Evolutionary conservation across 2,113 vertebrate genomes (phyloP), one percentile per base, ranked within the genome.

Genomic region (Pituophis catenifer): DNA sequence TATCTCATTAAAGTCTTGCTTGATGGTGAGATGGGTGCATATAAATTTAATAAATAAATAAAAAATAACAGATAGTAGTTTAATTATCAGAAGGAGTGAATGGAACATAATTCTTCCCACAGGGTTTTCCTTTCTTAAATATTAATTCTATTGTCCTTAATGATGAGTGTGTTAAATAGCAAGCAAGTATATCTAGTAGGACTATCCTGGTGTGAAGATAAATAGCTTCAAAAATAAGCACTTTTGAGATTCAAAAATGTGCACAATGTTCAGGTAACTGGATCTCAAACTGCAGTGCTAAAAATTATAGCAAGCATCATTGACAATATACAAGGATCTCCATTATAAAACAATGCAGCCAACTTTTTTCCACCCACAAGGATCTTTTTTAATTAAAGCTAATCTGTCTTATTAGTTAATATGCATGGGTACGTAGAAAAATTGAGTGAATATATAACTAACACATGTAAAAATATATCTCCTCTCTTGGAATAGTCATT

Each of bases 221-320:
- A 53, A 62, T n/a, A 92, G 29, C 33, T 92, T 92, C 15, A 62
- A 65, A 88, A 87, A 53, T 54, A 26, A 24, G 53, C 50, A 62
- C 8, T 21, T 65, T 13, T 24, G n/a, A 23, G 11, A 6, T 81
- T 58, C 8, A 89, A 91, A 10, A 90, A 92, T 90, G 10, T 38
- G 0, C 0, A 26, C 5, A 75, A 2, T 1, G 12, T 48, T 89
- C n/a, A 88, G 87, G 15, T 21, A 92, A 65, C 65, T 44, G 0
- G 0, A 3, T 81, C 91, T 24, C 26, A 92, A 2, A 5, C 19
- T 89, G 7, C 55, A 8, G 1, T 8, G 3, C 17, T 87, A 88
- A 54, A 93, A 92, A 38, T 59, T 65, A 89, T 38, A 52, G 7
- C 1, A 0, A 0, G 8, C n/a, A 11, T 15, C 89, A 21, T 13